Evolutionary conservation across 2,113 vertebrate species (phyloP), one percentile per base, ranked within the genome.

Genomic region (Notarius quadriscutis): DNA sequence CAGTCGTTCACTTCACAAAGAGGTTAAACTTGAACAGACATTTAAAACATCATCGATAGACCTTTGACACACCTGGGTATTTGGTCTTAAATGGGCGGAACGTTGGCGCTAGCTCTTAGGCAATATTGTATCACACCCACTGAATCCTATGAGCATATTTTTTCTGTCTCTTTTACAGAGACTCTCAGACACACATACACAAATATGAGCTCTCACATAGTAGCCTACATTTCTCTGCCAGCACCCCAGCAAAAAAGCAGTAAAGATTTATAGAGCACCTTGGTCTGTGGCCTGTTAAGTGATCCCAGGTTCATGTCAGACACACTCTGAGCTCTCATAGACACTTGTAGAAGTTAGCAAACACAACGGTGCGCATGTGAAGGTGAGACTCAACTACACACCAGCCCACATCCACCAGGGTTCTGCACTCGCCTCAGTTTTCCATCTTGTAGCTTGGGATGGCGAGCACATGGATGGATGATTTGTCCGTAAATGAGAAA

Each of bases 401-500:
- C 30, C 65, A 48, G 71, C 81, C 58, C 53, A 86, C 78, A 30
- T 86, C 86, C 74, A 88, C 78, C 72, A 83, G 69, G 10, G 48
- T 41, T 22, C 57, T 81, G 75, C 27, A 30, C 60, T 77, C 25
- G 77, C 50, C 69, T 60, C 55, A 25, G 77, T 62, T 89, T 85
- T 74, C 82, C 85, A 88, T 57, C 84, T 83, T 80, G 62, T 53
- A 87, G 79, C 75, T 84, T 88, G n/a, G 85, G 50, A 60, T 82
- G 62, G 22, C 1, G 18, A 80, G 82, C 41, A 41, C 41, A 63
- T 51, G 27, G 67, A 63, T 30, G 55, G n/a, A 89, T 57, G 89
- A 90, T 92, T 91, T 89, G 82, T 89, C 88, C 50, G 85, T 90
- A 87, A 89, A 89, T 7, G 71, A 83, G 81, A 51, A 65, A 88